These are phyloP conservation scores for Esox lucius DNA, from an alignment of 2,797 vertebrate genomes.

Conservation along the genomic window DNA sequence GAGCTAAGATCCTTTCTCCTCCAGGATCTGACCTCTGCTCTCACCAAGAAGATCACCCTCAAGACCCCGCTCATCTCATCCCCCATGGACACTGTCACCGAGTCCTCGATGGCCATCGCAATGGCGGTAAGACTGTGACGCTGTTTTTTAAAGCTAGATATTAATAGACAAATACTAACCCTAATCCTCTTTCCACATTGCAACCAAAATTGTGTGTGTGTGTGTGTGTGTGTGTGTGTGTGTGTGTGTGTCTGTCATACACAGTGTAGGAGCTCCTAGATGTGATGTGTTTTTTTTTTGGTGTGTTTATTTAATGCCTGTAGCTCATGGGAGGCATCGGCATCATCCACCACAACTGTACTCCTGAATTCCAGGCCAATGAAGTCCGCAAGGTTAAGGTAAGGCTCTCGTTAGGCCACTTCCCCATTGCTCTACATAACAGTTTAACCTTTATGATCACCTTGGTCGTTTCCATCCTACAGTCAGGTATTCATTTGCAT, in stretches of 20 bases:
- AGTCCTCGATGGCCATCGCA: conserved; percentile 93
- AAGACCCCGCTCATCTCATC: conserved; percentile 92
- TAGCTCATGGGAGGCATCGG: conserved; percentile 94
- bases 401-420: conserved; percentile 28
- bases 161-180: background rate
- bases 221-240: no score
- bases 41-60: conserved; percentile 90
- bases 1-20: background rate
- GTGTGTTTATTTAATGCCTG: background rate
- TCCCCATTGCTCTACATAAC: background rate
- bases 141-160: background rate
- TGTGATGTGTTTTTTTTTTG: background rate
- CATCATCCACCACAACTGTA: conserved; percentile 94
- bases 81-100: conserved; percentile 95
- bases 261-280: background rate
- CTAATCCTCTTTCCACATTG: background rate
- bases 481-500: background rate
- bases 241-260: no score
- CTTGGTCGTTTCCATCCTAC: background rate
- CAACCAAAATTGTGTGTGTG: no score
- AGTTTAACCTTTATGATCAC: background rate
- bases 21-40: conserved; percentile 90
- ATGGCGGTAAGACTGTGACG: conserved; percentile 83
- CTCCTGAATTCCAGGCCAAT: conserved; percentile 94
- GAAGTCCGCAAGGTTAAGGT: conserved; percentile 95